Evolutionary conservation across 1,140 invertebrate genomes (phyloP), one percentile per base, ranked within the genome.

Genomic region (Wasmannia auropunctata): DNA sequence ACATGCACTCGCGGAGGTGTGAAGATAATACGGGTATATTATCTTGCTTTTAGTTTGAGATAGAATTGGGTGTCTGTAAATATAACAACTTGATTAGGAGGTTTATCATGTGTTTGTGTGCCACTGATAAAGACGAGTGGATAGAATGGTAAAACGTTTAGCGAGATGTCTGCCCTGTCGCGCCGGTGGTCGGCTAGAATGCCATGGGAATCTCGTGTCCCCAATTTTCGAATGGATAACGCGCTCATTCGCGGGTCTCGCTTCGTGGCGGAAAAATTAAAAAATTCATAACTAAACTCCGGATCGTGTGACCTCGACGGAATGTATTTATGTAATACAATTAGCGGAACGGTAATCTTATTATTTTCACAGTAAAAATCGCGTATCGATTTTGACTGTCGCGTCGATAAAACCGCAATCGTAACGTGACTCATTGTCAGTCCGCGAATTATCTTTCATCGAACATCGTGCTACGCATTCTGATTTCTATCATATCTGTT

Each of bases 1-100:
- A 28, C 19, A 19, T n/a, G 31, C 65, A 74, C n/a, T 72, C 51
- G 25, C 51, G 5, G 22, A 70, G 67, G 25, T 83, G 60, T 46
- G 25, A 72, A 81, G 65, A 83, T 72, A 72, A 83, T 58, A 40
- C 19, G 11, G n/a, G 37, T 46, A 54, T 40, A 54, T 40, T 80
- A 83, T 83, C 67, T 72, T 25, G 37, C 7, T 72, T 83, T 58
- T 31, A 34, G n/a, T 81, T 72, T 19, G 10, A 70, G 79, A 83
- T 83, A 83, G 79, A 72, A 72, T 83, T 83, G 67, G 65, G 10
- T 83, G 79, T 83, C 67, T 72, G 67, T 83, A 83, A 83, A 83
- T 83, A 83, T 43, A 58, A 72, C 51, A 7, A 16, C 22, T 83
- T 58, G 79, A 83, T 83, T 58, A 83, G 72, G 51, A 43, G 65